Evolutionary conservation across 2,113 vertebrate genomes (phyloP), one percentile per base, ranked within the genome.

Genomic region (Phylloscopus trochilus): DNA sequence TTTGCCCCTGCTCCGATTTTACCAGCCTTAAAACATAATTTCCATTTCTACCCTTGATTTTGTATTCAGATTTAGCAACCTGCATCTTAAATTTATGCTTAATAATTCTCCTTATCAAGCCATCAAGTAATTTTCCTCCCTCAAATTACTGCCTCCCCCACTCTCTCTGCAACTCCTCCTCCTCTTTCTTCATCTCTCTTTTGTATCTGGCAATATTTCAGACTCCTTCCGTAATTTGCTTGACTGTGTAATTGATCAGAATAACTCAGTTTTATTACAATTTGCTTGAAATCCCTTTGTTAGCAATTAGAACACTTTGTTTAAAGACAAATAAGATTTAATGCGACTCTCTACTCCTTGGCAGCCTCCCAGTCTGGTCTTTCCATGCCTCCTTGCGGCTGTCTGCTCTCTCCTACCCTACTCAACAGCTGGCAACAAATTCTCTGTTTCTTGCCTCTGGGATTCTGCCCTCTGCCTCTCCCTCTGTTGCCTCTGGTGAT

Each of bases 251-350:
- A 97, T 97, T 96, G 96, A 97, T 97, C 96, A 97, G 94, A 97
- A 97, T 97, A 97, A 96, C 89, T 92, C 90, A 96, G 95, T 95
- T 96, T 96, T 97, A 96, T 91, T 96, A 95, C 96, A 97, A 93
- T 96, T 97, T 95, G 95, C 96, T 96, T 95, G 96, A 96, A 97
- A 97, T 97, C 86, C 96, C 96, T 97, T 96, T 97, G 97, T 94
- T 97, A 97, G 97, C 97, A 97, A 97, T 97, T 97, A 97, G 96
- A 95, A 97, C 96, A 97, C 97, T 97, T 96, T 97, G 96, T 97
- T 97, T 97, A 97, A 97, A 97, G 96, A 96, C 94, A 97, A 97
- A 97, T 96, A 96, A 96, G 96, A 96, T 97, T 96, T 96, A 97
- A 95, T 95, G 94, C 1, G 11, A 81, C 90, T 96, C 93, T 93